phyloP scores from a whole-genome alignment of 2,888 invertebrate species.

The Philaethria dido region DNA sequence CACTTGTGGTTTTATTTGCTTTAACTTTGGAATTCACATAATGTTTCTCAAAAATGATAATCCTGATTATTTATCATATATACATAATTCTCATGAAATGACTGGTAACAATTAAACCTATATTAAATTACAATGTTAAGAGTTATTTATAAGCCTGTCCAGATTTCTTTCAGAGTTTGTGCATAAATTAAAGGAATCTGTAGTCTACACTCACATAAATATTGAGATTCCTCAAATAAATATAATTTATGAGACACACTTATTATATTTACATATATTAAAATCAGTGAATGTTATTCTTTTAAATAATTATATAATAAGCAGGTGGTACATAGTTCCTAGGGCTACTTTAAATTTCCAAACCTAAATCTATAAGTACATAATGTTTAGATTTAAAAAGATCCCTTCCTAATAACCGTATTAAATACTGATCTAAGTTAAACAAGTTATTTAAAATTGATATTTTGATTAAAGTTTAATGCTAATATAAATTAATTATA shows the following conservation, averaged over 20 bases:
- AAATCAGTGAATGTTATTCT: slow-evolving; percentile 13
- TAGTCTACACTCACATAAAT: slow-evolving; percentile 12
- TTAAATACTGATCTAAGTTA: slow-evolving; percentile 38
- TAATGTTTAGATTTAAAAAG: slow-evolving; percentile 25
- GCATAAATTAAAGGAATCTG: slow-evolving; percentile 26
- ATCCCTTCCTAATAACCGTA: slow-evolving; percentile 35
- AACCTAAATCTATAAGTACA: slow-evolving; percentile 30
- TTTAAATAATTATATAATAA: slow-evolving; percentile 16
- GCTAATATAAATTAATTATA: neutral
- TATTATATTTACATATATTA: slow-evolving; percentile 8
- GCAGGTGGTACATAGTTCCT: slow-evolving; percentile 18
- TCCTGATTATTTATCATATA: slow-evolving; percentile 12
- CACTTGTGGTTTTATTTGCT: slow-evolving; percentile 41
- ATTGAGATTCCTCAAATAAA: slow-evolving; percentile 10
- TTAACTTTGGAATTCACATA: slow-evolving; percentile 34
- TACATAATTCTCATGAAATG: slow-evolving; percentile 27
- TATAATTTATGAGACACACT: neutral
- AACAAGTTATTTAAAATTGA: slow-evolving; percentile 23
- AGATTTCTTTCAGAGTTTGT: slow-evolving; percentile 23
- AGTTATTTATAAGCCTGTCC: slow-evolving; percentile 6
- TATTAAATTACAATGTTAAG: slow-evolving; percentile 16
- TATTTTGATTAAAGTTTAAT: slow-evolving; percentile 23
- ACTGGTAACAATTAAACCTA: slow-evolving; percentile 36
- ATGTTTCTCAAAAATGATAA: slow-evolving; percentile 34
- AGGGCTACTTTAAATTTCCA: slow-evolving; percentile 20